Evolutionary conservation across 2,113 vertebrate species (phyloP).

Genomic region (Isichthys henryi): DNA sequence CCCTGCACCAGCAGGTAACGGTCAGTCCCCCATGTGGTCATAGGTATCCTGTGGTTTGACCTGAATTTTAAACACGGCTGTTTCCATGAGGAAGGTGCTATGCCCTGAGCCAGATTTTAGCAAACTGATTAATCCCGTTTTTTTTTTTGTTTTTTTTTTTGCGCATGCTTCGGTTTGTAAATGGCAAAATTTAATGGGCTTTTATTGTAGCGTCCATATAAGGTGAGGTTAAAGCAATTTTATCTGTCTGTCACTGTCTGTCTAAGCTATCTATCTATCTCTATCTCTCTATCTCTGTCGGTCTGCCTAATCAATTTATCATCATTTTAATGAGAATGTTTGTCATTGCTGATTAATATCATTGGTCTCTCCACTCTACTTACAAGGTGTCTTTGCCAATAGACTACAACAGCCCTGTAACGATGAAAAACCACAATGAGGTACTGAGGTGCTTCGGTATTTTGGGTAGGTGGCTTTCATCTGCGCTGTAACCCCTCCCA

Average conservation of each 20-base stretch:
- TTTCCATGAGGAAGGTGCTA: neutral
- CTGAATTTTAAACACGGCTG: neutral
- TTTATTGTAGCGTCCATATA: neutral
- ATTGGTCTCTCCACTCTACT: neutral
- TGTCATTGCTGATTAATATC: neutral
- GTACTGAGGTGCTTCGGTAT: constrained; percentile 82
- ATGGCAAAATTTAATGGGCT: neutral
- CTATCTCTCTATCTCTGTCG: no score
- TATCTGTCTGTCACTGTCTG: no score
- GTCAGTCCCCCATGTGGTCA: neutral
- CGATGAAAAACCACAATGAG: constrained; percentile 81
- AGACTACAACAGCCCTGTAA: constrained; percentile 66
- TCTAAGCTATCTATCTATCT: no score
- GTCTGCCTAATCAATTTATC: no score
- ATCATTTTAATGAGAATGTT: no score
- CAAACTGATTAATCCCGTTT: neutral
- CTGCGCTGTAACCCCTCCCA: neutral
- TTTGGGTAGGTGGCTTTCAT: constrained; percentile 61
- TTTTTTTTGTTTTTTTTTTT: neutral
- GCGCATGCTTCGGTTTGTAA: neutral
- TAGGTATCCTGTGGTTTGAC: neutral
- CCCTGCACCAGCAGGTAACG: constrained; percentile 75
- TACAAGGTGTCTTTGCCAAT: constrained; percentile 71
- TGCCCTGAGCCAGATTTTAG: neutral
- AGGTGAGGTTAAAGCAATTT: neutral